Conservation (phyloP, 2,113 vertebrate genomes). For the Chaetura pelagica region DNA sequence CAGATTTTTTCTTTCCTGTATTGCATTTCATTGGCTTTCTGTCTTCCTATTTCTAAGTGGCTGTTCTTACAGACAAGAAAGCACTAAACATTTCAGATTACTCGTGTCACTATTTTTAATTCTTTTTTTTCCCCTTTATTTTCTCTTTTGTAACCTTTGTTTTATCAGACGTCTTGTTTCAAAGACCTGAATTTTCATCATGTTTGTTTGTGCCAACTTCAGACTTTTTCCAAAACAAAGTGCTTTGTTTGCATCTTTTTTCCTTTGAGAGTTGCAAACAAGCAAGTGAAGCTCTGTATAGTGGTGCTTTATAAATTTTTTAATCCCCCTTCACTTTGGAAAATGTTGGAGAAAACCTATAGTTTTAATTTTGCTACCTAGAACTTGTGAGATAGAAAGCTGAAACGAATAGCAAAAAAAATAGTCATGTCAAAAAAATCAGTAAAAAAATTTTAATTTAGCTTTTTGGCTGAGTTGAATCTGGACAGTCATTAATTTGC, state of each 20-base stretch:
- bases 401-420: not conserved
- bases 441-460: not conserved
- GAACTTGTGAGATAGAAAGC: not conserved
- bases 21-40: not conserved
- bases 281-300: not conserved
- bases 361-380: not conserved
- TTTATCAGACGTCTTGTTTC: not conserved
- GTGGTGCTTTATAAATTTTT: not conserved
- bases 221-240: not conserved
- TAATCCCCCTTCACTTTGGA: not conserved
- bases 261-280: not conserved
- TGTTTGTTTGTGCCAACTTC: not conserved
- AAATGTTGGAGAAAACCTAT: not conserved
- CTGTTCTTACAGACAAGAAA: not conserved
- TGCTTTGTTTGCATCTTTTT: constrained; percentile 8
- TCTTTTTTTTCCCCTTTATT: not conserved
- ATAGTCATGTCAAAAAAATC: not conserved
- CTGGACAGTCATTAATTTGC: not conserved
- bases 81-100: not conserved
- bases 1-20: not conserved
- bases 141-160: not conserved
- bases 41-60: not conserved
- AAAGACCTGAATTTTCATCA: not conserved
- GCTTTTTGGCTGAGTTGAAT: not conserved
- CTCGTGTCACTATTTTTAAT: not conserved